Evolutionary conservation across 2,888 invertebrate species (phyloP).

Genomic region (Cosmia pyralina): DNA sequence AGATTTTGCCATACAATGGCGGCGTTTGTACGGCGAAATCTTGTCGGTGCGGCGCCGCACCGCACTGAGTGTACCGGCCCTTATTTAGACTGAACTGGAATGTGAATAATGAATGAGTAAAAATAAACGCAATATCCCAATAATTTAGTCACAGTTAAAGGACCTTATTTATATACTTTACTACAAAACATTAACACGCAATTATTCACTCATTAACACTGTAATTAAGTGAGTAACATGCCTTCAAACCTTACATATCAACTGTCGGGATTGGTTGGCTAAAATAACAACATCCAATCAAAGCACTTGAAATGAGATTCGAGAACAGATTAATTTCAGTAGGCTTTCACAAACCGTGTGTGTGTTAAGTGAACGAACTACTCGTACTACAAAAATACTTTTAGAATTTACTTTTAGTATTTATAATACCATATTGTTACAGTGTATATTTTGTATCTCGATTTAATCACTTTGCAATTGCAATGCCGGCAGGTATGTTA

Average conservation of each 20-base stretch:
- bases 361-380: background rate
- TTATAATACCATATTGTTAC: background rate
- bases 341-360: background rate
- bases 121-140: background rate
- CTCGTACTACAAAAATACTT: slow-evolving; percentile 1
- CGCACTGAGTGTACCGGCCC: too few relatives aligned
- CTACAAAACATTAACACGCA: background rate
- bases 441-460: background rate
- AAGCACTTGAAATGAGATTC: background rate
- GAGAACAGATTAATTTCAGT: background rate
- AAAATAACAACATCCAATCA: background rate
- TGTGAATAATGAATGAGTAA: background rate
- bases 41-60: too few relatives aligned
- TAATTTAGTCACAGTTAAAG: background rate
- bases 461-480: slow-evolving; percentile 13
- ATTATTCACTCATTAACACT: background rate
- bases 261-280: background rate
- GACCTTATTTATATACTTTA: background rate
- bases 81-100: background rate
- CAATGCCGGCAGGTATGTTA: slow-evolving; percentile 9
- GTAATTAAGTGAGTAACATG: background rate
- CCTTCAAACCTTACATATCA: background rate
- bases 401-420: background rate
- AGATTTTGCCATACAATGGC: too few relatives aligned
- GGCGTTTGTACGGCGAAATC: too few relatives aligned